These are phyloP conservation scores for Nibea albiflora DNA, from an alignment of 2,113 vertebrate genomes.

Conservation along the genomic window DNA sequence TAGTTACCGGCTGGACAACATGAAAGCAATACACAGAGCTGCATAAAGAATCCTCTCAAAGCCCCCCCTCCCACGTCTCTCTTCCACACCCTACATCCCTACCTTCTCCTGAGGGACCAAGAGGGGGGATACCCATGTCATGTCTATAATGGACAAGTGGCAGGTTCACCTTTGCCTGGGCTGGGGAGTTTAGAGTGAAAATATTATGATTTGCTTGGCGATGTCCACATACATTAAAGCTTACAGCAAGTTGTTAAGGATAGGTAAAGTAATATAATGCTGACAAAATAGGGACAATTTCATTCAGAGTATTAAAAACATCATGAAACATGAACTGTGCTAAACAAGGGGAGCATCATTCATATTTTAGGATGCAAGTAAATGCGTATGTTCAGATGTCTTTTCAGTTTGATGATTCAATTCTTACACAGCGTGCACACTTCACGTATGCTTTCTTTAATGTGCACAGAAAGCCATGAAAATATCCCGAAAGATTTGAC, in stretches of 20 bases:
- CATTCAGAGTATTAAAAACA: constrained; percentile 6
- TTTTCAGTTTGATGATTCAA: background rate
- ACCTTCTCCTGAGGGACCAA: constrained; percentile 63
- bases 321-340: background rate
- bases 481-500: constrained; percentile 40
- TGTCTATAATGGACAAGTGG: constrained; percentile 72
- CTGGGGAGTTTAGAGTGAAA: constrained; percentile 63
- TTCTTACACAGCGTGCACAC: background rate
- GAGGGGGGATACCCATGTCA: constrained; percentile 65
- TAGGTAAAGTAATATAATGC: constrained; percentile 43
- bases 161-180: constrained; percentile 73
- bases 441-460: constrained; percentile 17
- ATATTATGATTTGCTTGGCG: constrained; percentile 67
- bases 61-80: constrained; percentile 36
- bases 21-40: constrained; percentile 87
- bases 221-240: constrained; percentile 70
- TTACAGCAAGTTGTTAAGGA: constrained; percentile 63
- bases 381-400: background rate
- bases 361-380: constrained; percentile 3
- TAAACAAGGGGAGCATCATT: background rate
- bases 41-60: constrained; percentile 86
- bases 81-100: constrained; percentile 62
- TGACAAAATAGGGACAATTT: constrained; percentile 28
- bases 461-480: constrained; percentile 9
- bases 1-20: constrained; percentile 85